phyloP scores from a whole-genome alignment of 2,797 vertebrate species.

The Danio albolineatus region DNA sequence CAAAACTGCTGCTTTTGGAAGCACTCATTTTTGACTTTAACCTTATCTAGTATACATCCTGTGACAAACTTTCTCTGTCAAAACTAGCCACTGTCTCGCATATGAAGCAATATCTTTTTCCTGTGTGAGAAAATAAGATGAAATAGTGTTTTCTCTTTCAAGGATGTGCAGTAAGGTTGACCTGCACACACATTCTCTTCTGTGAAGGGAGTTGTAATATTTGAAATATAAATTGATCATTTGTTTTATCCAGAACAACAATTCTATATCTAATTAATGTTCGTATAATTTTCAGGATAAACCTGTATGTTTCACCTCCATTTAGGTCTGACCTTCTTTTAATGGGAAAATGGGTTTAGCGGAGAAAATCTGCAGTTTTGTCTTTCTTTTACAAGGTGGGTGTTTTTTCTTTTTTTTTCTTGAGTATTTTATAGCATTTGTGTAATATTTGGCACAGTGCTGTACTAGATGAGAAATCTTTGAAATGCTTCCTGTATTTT shows the following conservation, averaged over 20 bases:
- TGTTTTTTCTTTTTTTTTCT: background rate
- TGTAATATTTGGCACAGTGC: background rate
- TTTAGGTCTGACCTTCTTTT: background rate
- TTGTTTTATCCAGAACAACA: background rate
- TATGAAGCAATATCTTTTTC: too few species aligned
- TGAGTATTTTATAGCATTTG: background rate
- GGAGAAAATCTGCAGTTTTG: constrained; percentile 1
- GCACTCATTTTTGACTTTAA: background rate
- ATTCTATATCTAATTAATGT: background rate
- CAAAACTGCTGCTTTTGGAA: background rate
- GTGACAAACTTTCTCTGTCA: too few species aligned
- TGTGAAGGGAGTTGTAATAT: too few species aligned
- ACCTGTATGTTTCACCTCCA: background rate
- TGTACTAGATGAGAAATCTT: too few species aligned
- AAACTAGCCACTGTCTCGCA: too few species aligned
- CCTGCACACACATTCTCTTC: background rate
- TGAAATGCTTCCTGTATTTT: background rate
- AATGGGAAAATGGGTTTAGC: constrained; percentile 15
- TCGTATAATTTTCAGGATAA: background rate
- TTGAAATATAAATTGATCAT: background rate
- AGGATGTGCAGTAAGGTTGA: background rate
- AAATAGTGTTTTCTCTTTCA: background rate
- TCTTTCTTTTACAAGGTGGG: constrained; percentile 39
- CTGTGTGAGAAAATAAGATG: too few species aligned
- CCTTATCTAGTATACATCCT: background rate